These are phyloP conservation scores for Himalopsyche phryganea DNA, from an alignment of 1,140 invertebrate species.

Conservation along the genomic window DNA sequence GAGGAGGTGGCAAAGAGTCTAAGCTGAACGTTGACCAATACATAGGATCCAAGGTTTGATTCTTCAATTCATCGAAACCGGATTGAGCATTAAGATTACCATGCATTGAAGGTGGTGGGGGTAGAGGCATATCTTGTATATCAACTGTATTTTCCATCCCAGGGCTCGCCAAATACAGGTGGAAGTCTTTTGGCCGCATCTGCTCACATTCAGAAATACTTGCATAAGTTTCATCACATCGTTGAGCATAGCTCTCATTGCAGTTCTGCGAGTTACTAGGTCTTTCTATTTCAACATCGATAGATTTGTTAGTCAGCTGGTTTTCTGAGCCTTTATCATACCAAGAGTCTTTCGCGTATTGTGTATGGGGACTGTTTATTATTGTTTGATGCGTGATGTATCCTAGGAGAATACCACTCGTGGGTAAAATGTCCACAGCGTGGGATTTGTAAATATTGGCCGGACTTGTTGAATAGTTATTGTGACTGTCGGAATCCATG, in stretches of 20 bases:
- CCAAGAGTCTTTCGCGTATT: neutral
- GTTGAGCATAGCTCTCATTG: neutral
- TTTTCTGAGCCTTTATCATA: too few species aligned
- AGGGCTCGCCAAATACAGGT: neutral
- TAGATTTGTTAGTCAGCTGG: too few species aligned
- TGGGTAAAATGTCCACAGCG: slow-evolving; percentile 24
- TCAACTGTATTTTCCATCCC: slow-evolving; percentile 9
- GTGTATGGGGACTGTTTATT: slow-evolving; percentile 1
- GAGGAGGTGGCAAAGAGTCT: slow-evolving; percentile 72
- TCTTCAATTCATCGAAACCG: neutral
- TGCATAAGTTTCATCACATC: neutral
- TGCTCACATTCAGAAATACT: too few species aligned
- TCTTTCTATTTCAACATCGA: neutral
- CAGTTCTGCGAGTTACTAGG: neutral
- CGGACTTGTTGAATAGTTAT: neutral
- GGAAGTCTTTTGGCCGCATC: too few species aligned
- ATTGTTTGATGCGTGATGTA: slow-evolving; percentile 16
- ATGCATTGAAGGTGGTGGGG: slow-evolving; percentile 54
- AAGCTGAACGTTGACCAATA: slow-evolving; percentile 72
- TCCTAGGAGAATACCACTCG: slow-evolving; percentile 19
- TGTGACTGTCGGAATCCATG: neutral
- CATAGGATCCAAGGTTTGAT: slow-evolving; percentile 45
- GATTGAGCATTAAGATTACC: slow-evolving; percentile 1
- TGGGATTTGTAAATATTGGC: slow-evolving; percentile 35
- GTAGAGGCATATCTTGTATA: slow-evolving; percentile 45